Percentiles rank a stretch among this genome's conserved stretches.
Evolutionary conservation across 2,113 vertebrate genomes (phyloP).

Genomic region (Podarcis raffonei): DNA sequence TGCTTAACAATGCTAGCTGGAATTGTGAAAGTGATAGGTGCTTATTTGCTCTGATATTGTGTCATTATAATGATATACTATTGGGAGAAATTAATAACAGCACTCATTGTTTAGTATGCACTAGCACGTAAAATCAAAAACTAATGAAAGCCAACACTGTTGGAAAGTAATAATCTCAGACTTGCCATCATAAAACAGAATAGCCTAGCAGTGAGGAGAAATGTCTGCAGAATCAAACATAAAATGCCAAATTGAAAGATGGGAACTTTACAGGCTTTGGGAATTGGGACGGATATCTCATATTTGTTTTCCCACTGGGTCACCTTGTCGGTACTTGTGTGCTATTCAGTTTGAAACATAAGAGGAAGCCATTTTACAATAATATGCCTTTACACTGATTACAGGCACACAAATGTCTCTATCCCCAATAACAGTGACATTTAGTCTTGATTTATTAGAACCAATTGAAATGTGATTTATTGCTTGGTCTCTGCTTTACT

Average conservation of each 20-base stretch:
- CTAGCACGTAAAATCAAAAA: constrained; percentile 53
- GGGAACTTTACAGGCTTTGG: neutral
- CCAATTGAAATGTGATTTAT: neutral
- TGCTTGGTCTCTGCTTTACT: neutral
- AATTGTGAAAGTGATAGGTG: constrained; percentile 68
- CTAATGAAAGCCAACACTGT: constrained; percentile 35
- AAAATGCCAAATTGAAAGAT: constrained; percentile 21
- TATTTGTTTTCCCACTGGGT: constrained; percentile 20
- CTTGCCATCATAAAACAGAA: constrained; percentile 43
- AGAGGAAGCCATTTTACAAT: constrained; percentile 18
- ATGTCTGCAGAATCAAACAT: neutral
- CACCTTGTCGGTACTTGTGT: constrained; percentile 37
- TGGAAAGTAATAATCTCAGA: neutral
- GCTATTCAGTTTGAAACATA: constrained; percentile 29
- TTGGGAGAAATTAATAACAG: constrained; percentile 59
- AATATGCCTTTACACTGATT: neutral
- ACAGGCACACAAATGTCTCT: neutral
- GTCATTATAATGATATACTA: constrained; percentile 63
- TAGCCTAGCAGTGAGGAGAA: neutral
- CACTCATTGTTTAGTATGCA: constrained; percentile 56
- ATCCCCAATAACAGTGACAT: neutral
- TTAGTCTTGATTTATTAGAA: constrained; percentile 34
- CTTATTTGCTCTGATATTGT: constrained; percentile 68
- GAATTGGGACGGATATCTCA: neutral
- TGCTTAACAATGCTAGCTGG: constrained; percentile 59